These are phyloP conservation scores for Synaphobranchus kaupii DNA, from an alignment of 2,797 vertebrate genomes.

Conservation along the genomic window DNA sequence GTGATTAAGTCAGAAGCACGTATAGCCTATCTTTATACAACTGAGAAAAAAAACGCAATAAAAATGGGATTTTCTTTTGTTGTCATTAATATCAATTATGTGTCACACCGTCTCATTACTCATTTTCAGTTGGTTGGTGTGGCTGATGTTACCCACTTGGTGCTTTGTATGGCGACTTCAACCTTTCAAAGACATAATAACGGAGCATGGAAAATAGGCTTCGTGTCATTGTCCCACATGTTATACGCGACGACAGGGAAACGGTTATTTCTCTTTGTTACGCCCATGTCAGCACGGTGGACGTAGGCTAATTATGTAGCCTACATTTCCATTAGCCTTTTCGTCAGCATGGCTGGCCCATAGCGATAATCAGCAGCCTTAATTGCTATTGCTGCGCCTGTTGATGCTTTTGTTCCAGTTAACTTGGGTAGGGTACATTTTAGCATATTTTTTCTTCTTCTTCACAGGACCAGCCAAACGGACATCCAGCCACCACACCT, in stretches of 20 bases:
- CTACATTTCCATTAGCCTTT: background rate
- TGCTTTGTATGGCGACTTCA: background rate
- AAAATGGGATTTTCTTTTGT: background rate
- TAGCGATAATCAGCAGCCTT: background rate
- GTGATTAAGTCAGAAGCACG: background rate
- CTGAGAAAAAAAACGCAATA: background rate
- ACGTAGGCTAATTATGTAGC: background rate
- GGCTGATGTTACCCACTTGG: background rate
- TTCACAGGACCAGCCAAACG: slow-evolving; percentile 13
- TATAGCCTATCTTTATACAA: background rate
- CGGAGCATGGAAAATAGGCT: background rate
- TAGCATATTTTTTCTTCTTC: no score
- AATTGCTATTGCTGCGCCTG: background rate
- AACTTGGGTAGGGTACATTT: background rate
- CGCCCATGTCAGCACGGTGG: background rate
- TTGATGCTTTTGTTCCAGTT: background rate
- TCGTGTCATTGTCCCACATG: slow-evolving; percentile 1
- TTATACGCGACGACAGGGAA: background rate
- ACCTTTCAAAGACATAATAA: background rate
- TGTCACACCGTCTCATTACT: background rate
- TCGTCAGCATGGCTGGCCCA: background rate
- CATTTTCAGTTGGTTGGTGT: background rate
- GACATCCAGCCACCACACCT: background rate
- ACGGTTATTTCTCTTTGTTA: background rate
- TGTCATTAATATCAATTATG: background rate